A percentile compares a stretch with the other conserved stretches of the same genome.
These are phyloP conservation scores for Corythornis vintsioides DNA, from an alignment of 2,113 vertebrate species.

Conservation along the genomic window DNA sequence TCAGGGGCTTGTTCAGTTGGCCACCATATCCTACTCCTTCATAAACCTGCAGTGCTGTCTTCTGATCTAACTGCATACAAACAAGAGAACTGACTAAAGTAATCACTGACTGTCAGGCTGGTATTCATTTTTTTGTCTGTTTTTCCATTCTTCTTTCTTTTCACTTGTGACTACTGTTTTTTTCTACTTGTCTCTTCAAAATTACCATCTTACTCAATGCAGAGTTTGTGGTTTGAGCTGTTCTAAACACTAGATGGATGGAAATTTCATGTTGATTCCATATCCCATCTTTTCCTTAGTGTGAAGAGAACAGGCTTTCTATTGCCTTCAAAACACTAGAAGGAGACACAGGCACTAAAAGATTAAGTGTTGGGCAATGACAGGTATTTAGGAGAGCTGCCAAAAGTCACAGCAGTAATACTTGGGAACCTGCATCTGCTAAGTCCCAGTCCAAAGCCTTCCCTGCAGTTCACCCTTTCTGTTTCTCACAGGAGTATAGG, in stretches of 20 bases:
- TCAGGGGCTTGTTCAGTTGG: background rate
- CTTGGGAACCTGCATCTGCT: background rate
- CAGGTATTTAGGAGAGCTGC: background rate
- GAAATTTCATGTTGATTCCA: background rate
- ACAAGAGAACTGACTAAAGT: background rate
- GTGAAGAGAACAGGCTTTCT: background rate
- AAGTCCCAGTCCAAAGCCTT: background rate
- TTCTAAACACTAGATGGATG: background rate
- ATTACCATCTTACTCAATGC: background rate
- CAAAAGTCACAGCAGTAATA: background rate
- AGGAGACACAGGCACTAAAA: background rate
- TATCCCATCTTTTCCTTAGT: background rate
- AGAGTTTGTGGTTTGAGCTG: background rate
- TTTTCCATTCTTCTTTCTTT: background rate
- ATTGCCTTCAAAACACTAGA: background rate
- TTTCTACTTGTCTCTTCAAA: background rate
- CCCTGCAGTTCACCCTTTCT: background rate
- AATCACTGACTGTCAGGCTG: background rate
- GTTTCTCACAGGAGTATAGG: background rate
- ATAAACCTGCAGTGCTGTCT: background rate
- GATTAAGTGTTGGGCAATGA: background rate
- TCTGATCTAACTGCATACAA: background rate
- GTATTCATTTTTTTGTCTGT: background rate
- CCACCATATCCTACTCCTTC: background rate
- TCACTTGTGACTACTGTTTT: background rate